Evolutionary conservation across 2,797 vertebrate genomes (phyloP).

Genomic region (Synanceia verrucosa): DNA sequence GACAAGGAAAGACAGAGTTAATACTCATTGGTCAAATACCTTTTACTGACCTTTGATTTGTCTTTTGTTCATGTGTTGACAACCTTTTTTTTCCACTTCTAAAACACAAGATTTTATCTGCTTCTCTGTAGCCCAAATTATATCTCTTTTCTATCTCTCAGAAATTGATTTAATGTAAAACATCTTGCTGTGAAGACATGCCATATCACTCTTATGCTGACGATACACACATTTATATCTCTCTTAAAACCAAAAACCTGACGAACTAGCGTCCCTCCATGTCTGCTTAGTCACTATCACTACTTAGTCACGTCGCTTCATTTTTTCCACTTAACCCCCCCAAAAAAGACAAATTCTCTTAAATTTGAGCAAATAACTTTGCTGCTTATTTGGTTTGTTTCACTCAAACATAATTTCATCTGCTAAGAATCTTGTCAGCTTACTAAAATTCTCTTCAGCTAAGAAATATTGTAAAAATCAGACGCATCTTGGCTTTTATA

Average conservation of each 20-base stretch:
- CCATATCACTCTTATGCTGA: neutral
- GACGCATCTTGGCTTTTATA: too few species aligned
- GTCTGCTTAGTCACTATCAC: neutral
- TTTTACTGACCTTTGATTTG: neutral
- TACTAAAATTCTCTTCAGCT: too few species aligned
- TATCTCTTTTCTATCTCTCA: neutral
- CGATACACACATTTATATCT: neutral
- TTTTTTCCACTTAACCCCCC: neutral
- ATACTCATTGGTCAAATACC: neutral
- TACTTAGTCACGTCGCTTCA: neutral
- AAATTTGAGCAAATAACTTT: too few species aligned
- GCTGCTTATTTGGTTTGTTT: too few species aligned
- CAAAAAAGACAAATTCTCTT: too few species aligned
- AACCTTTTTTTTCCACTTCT: neutral
- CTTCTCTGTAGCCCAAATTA: too few species aligned
- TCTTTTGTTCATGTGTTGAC: neutral
- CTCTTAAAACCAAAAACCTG: neutral
- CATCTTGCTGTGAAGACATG: too few species aligned
- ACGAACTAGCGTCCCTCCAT: neutral
- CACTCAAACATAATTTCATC: too few species aligned
- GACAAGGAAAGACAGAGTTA: neutral
- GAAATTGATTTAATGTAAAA: neutral
- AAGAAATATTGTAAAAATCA: too few species aligned
- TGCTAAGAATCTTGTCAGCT: too few species aligned
- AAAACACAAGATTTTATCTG: too few species aligned